Conservation (phyloP, 1,140 invertebrate species). For the Halyomorpha halys region DNA sequence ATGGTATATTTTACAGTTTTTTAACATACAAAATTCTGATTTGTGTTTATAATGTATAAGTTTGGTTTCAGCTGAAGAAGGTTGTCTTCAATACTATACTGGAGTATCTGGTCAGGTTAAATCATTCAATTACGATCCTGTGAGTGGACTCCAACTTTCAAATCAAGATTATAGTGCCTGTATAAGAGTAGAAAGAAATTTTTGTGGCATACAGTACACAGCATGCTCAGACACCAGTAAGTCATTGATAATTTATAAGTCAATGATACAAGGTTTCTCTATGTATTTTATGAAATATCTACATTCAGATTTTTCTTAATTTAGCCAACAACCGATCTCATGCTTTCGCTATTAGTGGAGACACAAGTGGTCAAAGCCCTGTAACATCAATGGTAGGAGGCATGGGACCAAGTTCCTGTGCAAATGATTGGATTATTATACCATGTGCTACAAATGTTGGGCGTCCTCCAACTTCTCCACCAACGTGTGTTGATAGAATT, state of each 20-base stretch:
- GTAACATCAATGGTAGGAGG: conserved; percentile 56
- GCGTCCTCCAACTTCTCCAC: conserved; percentile 39
- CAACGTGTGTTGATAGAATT: conserved; percentile 54
- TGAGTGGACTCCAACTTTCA: conserved; percentile 64
- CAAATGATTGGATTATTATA: conserved; percentile 64
- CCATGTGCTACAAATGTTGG: conserved; percentile 58
- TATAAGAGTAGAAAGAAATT: conserved; percentile 72
- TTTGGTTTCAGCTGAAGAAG: conserved; percentile 53
- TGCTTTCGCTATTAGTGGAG: conserved; percentile 61
- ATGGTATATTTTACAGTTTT: too few relatives aligned
- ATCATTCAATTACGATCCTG: conserved; percentile 73
- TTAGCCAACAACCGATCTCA: conserved; percentile 50
- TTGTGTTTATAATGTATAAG: too few relatives aligned
- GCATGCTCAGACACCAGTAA: conserved; percentile 55
- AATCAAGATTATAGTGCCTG: conserved; percentile 84
- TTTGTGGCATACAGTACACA: conserved; percentile 76
- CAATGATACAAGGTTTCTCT: not conserved
- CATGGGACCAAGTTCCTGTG: conserved; percentile 48
- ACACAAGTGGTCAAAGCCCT: conserved; percentile 45
- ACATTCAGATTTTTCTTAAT: conserved; percentile 19
- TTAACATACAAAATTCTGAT: too few relatives aligned
- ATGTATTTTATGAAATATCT: not conserved
- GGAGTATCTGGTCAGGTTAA: conserved; percentile 66
- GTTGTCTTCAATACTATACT: conserved; percentile 71
- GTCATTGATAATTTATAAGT: too few relatives aligned